Percentiles rank a stretch among this genome's conserved stretches.
Conservation (phyloP, 2,888 invertebrate genomes). For the Glyphotaelius pellucidus region DNA sequence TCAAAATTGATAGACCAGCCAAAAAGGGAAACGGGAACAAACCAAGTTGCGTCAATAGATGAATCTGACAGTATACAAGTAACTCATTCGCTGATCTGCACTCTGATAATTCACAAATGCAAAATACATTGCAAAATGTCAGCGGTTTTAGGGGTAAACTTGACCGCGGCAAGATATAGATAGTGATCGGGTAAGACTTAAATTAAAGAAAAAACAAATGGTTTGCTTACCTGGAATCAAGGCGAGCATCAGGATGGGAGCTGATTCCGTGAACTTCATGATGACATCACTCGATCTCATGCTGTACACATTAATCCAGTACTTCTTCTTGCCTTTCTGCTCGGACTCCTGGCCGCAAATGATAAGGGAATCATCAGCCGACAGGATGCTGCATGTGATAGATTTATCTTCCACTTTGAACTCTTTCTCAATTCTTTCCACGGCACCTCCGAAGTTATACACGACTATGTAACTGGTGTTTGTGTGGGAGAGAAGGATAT, state of each 20-base stretch:
- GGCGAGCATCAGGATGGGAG: constrained; percentile 45
- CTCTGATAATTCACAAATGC: too few relatives aligned
- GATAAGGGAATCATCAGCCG: constrained; percentile 54
- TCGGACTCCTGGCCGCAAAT: constrained; percentile 44
- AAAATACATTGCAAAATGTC: too few relatives aligned
- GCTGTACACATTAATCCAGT: constrained; percentile 55
- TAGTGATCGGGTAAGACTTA: background rate
- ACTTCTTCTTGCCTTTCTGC: background rate
- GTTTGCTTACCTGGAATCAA: constrained; percentile 52
- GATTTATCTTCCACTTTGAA: constrained; percentile 32
- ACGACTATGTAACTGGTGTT: constrained; percentile 71
- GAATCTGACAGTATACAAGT: too few relatives aligned
- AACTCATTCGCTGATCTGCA: too few relatives aligned
- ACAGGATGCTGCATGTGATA: constrained; percentile 56
- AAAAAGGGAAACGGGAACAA: too few relatives aligned
- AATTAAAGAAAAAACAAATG: background rate
- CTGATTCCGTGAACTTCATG: constrained; percentile 55
- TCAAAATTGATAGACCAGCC: too few relatives aligned
- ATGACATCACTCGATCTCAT: constrained; percentile 36
- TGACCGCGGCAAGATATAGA: background rate
- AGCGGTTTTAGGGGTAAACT: background rate
- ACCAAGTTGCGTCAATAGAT: too few relatives aligned
- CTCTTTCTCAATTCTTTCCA: constrained; percentile 47
- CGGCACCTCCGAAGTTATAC: constrained; percentile 69
- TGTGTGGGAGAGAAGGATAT: constrained; percentile 73